phyloP scores from a whole-genome alignment of 2,797 vertebrate genomes.

The Acanthurus lineatus region DNA sequence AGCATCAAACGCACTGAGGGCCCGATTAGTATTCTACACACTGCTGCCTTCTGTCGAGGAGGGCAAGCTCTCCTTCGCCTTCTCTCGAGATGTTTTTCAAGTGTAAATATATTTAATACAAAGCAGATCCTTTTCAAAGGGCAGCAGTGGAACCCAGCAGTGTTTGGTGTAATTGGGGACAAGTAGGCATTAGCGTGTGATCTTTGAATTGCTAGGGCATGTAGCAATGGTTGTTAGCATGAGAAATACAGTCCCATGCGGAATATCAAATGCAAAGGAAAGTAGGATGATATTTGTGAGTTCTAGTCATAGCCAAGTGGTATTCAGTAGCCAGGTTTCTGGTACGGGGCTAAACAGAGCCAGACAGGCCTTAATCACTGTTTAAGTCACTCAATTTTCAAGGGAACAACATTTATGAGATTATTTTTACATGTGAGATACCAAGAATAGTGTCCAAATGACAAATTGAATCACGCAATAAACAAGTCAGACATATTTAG shows the following conservation, averaged over 20 bases:
- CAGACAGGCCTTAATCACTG: constrained; percentile 71
- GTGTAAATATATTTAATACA: constrained; percentile 84
- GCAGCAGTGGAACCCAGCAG: constrained; percentile 77
- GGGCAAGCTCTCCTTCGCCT: constrained; percentile 78
- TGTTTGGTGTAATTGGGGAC: constrained; percentile 85
- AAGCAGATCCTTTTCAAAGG: constrained; percentile 84
- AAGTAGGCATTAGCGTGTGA: constrained; percentile 85
- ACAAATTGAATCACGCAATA: constrained; percentile 54
- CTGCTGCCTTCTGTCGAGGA: constrained; percentile 77
- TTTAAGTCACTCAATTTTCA: constrained; percentile 79
- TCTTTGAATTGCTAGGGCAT: constrained; percentile 84
- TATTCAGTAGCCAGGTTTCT: constrained; percentile 78
- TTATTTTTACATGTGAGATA: constrained; percentile 46
- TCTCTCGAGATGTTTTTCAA: constrained; percentile 81
- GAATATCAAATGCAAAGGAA: constrained; percentile 79
- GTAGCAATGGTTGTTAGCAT: constrained; percentile 80
- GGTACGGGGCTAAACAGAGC: constrained; percentile 59
- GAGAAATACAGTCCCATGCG: constrained; percentile 80
- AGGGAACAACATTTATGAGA: constrained; percentile 69
- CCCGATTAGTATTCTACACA: constrained; percentile 85
- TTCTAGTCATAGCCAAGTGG: constrained; percentile 74
- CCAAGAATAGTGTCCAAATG: constrained; percentile 55
- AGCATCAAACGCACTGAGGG: constrained; percentile 78
- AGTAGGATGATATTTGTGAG: constrained; percentile 74
- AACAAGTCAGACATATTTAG: constrained; percentile 40